A percentile compares a stretch with the other conserved stretches of the same genome.
Conservation (phyloP, 2,797 vertebrate species). For the Argya squamiceps region DNA sequence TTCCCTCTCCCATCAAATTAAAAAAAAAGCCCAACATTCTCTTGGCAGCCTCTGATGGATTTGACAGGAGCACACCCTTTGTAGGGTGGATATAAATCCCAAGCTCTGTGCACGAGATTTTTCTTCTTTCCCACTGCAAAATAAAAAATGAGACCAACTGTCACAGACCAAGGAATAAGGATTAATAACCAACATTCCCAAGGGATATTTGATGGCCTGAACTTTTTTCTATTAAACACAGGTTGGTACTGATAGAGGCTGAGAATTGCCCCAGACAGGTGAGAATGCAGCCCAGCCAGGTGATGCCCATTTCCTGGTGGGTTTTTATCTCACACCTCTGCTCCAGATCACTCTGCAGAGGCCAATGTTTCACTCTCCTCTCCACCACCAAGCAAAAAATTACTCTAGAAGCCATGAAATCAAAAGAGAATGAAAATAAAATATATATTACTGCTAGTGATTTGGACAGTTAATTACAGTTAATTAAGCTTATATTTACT, state of each 20-base stretch:
- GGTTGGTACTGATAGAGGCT: not conserved
- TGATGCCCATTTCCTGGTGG: not conserved
- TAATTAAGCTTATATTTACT: conserved; percentile 42
- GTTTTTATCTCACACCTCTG: not conserved
- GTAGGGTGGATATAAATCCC: not conserved
- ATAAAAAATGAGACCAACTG: not conserved
- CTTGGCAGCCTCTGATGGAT: not conserved
- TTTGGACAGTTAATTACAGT: conserved; percentile 30
- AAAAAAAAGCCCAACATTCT: not conserved
- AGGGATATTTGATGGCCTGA: not conserved
- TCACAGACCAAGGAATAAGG: not conserved
- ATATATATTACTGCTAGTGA: not conserved
- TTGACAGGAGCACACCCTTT: not conserved
- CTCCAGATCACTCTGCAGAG: not conserved
- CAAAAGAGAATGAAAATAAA: not conserved
- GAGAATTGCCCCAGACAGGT: not conserved
- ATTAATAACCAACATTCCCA: not conserved
- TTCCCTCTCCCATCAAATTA: not conserved
- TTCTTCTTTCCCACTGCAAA: not conserved
- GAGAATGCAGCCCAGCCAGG: not conserved
- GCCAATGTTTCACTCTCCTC: not conserved
- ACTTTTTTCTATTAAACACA: not conserved
- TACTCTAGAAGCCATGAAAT: not conserved
- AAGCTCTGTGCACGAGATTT: not conserved
- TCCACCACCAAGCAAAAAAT: not conserved